Evolutionary conservation across 2,113 vertebrate genomes (phyloP), one percentile per base, ranked within the genome.

Genomic region (Myrmophylax atrothorax): DNA sequence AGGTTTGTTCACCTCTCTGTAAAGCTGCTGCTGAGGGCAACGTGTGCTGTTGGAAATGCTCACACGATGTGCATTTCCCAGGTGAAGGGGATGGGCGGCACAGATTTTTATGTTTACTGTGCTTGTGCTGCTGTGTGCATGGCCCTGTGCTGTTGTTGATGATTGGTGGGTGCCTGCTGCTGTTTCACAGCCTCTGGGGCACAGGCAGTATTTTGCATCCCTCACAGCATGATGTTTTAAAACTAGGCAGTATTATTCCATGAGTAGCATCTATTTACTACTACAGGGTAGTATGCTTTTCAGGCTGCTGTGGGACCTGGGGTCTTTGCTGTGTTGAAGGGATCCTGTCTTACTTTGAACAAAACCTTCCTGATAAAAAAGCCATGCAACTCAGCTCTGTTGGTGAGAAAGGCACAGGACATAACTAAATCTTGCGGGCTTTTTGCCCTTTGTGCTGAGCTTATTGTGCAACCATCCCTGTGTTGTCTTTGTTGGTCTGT

Each of bases 131-230:
- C 67, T 0, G 0, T 12, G 47, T 42, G 62, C 9, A 0, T 35
- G 52, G 37, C 37, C 38, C 15, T 29, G 38, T 25, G 62, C 19
- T 1, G 58, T 38, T 1, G 1, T 53, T 0, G 0, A 6, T 7
- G 20, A 6, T 20, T 0, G 0, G 14, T 56, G 23, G 3, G n/a
- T 64, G 29, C 53, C 35, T 64, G 49, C 74, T 44, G 73, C 44
- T 85, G 23, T 75, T 75, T 24, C 0, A 0, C 58, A 56, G 72
- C 38, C 56, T 66, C 50, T 35, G 66, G 56, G 38, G 10, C n/a
- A 15, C 0, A 1, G 29, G 3, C n/a, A 29, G 1, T 60, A 8
- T 82, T 89, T 82, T 75, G 24, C 47, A 28, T 78, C 14, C 5
- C 10, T 84, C 53, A 23, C 26, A 52, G 63, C 6, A 12, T 2